Evolutionary conservation across 1,140 invertebrate genomes (phyloP).

Genomic region (Glossosoma conforme): DNA sequence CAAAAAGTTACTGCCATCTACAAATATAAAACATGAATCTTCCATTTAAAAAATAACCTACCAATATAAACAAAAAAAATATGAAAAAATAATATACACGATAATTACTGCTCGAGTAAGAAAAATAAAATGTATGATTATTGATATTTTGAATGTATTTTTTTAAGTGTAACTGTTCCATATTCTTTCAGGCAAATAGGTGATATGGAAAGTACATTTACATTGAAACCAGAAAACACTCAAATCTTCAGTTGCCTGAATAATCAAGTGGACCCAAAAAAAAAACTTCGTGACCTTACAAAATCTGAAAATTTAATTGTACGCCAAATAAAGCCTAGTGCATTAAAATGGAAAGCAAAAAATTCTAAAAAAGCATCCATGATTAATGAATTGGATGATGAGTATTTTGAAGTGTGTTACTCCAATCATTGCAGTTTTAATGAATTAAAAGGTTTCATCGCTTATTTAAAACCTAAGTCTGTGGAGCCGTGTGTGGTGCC

Average conservation of each 20-base stretch:
- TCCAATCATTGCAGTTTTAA: conserved; percentile 58
- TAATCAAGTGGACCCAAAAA: conserved; percentile 13
- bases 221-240: conserved; percentile 36
- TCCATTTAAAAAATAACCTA: too few relatives aligned
- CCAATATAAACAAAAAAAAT: too few relatives aligned
- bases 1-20: too few relatives aligned
- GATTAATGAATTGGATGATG: conserved; percentile 34
- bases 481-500: conserved; percentile 50
- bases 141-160: conserved; percentile 7
- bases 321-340: conserved; percentile 46
- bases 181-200: conserved; percentile 17
- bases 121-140: conserved; percentile 3
- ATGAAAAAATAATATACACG: too few relatives aligned
- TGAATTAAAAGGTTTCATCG: conserved; percentile 52
- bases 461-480: conserved; percentile 50
- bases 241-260: conserved; percentile 45
- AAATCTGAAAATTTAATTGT: conserved; percentile 2
- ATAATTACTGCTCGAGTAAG: too few relatives aligned
- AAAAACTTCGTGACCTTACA: background rate
- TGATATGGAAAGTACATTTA: conserved; percentile 40
- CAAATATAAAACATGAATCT: too few relatives aligned
- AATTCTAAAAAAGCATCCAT: conserved; percentile 32
- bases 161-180: conserved; percentile 3
- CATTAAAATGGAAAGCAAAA: conserved; percentile 47
- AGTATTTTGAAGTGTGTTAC: conserved; percentile 53